A percentile compares a stretch with the other conserved stretches of the same genome.
Conservation (phyloP, 2,113 vertebrate species). For the Ciconia maguari region DNA sequence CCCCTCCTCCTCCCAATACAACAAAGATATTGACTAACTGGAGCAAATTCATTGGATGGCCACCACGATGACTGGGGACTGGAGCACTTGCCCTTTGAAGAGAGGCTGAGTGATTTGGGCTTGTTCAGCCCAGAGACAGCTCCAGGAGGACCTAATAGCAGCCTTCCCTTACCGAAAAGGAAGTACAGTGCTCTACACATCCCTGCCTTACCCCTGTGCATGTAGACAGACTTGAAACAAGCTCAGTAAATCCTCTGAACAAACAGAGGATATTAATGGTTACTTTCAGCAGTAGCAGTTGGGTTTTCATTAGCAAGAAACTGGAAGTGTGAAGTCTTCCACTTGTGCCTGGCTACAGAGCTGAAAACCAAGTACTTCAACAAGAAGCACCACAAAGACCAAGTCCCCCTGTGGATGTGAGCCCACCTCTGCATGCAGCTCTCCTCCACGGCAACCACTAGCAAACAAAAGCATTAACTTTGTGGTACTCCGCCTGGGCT, state of each 20-base stretch:
- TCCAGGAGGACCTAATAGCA: neutral
- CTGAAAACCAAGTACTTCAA: neutral
- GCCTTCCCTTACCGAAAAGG: neutral
- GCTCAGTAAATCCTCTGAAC: neutral
- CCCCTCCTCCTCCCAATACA: neutral
- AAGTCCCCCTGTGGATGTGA: neutral
- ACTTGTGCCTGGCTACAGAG: neutral
- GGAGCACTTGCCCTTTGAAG: neutral
- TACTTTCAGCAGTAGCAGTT: neutral
- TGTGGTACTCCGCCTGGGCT: neutral
- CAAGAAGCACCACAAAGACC: neutral
- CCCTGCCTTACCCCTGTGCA: neutral
- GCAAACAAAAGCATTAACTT: neutral
- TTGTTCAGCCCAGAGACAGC: neutral
- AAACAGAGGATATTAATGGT: neutral
- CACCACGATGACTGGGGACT: neutral
- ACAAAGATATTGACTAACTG: neutral
- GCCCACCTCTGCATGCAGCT: neutral
- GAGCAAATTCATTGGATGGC: neutral
- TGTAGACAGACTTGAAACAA: neutral
- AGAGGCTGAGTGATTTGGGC: neutral
- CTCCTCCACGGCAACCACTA: neutral
- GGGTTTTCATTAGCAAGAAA: neutral
- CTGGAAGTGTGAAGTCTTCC: neutral
- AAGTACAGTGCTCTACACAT: neutral